Evolutionary conservation across 2,888 invertebrate species (phyloP), one percentile per base, ranked within the genome.

Genomic region (Spodoptera littoralis): DNA sequence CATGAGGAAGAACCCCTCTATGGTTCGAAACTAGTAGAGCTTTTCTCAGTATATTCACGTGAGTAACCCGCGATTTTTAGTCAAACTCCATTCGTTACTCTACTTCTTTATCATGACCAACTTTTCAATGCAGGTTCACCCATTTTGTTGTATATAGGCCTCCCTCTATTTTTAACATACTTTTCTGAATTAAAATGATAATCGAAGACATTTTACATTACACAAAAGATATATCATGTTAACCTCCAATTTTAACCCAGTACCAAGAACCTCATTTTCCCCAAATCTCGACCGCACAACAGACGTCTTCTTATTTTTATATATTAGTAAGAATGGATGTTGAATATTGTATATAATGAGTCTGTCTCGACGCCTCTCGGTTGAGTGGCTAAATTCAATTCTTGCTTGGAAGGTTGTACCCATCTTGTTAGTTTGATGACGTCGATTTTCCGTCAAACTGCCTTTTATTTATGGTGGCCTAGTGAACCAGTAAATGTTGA

Each of bases 331-430:
- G 56, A 68, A 70, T 73, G 61, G 60, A 44, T 53, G 61, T 47
- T 70, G 70, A 54, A 73, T 73, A 68, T 70, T 73, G 46, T 68
- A 70, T 70, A 24, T n/a, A 57, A 61, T 51, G 47, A 49, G 30
- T 50, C 46, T 44, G 68, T 53, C 46, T 27, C 18, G 41, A 11
- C 51, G 60, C 45, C 60, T 44, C 36, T 56, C 48, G 48, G 45
- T 53, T 59, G 51, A 73, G 56, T 73, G 48, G 52, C 48, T 56
- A 30, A 30, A 68, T 70, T 65, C 65, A 70, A 60, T 65, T 51
- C 58, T 60, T 41, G 46, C 36, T 72, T 11, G 36, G 18, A 52
- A 45, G 50, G 54, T 59, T 64, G 48, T 65, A 11, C 47, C 3
- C 22, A 18, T 70, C 45, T 18, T 62, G 42, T 22, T 45, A n/a